These are phyloP conservation scores for Oedothorax gibbosus DNA, from an alignment of 1,140 invertebrate species.

Conservation along the genomic window DNA sequence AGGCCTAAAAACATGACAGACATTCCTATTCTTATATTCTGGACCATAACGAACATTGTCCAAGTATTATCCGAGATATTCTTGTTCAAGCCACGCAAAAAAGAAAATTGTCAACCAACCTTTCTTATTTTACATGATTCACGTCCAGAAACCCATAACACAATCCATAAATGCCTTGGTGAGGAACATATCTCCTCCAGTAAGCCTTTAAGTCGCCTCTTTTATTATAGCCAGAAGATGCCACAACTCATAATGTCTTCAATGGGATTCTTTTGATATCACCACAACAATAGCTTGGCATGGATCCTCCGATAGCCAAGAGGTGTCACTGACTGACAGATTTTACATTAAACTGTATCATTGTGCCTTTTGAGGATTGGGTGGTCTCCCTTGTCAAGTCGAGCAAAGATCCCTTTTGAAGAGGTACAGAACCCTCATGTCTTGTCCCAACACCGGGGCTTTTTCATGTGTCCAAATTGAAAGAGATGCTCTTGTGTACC, in stretches of 20 bases:
- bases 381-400: constrained; percentile 40
- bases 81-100: background rate
- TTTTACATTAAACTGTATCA: constrained; percentile 53
- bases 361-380: constrained; percentile 28
- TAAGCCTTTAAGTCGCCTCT: constrained; percentile 18
- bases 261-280: constrained; percentile 11
- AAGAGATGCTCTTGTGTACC: background rate
- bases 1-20: no score
- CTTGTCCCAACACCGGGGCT: constrained; percentile 20
- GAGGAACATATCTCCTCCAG: background rate
- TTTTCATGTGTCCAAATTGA: background rate
- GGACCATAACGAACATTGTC: no score
- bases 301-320: background rate
- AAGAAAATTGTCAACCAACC: background rate
- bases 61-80: no score
- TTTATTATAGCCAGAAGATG: constrained; percentile 12
- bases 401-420: constrained; percentile 14
- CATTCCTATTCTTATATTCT: no score
- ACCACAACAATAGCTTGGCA: constrained; percentile 9
- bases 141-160: no score
- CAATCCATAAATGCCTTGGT: background rate
- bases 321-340: constrained; percentile 44
- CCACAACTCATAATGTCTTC: constrained; percentile 31
- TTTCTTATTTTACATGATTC: background rate
- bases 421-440: constrained; percentile 32